A percentile compares a stretch with the other conserved stretches of the same genome.
These are phyloP conservation scores for Sitta carolinensis DNA, from an alignment of 2,797 vertebrate species.

Conservation along the genomic window DNA sequence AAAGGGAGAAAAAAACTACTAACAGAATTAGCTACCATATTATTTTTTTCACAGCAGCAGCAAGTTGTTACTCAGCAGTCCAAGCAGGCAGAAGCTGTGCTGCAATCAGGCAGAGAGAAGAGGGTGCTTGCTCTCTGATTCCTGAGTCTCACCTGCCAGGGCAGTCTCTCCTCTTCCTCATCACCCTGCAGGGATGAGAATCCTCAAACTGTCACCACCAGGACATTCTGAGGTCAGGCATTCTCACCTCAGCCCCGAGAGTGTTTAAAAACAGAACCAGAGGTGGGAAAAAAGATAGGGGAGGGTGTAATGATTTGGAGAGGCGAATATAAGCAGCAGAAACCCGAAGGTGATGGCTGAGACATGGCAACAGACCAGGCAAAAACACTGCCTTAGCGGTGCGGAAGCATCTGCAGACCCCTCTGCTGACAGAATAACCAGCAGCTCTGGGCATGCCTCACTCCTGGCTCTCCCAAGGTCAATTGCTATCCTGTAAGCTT, in stretches of 20 bases:
- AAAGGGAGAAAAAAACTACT: accelerated
- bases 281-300: not conserved
- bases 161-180: not conserved
- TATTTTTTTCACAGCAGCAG: not conserved
- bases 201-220: not conserved
- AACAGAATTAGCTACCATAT: not conserved
- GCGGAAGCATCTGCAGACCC: not conserved
- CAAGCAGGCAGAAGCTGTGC: not conserved
- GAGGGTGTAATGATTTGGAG: not conserved
- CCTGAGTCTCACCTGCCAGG: not conserved
- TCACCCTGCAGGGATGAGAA: not conserved
- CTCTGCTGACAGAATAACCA: no score
- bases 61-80: not conserved
- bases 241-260: not conserved
- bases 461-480: not conserved
- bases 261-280: not conserved
- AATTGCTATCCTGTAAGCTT: not conserved
- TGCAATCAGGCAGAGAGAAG: not conserved
- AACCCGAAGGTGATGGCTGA: not conserved
- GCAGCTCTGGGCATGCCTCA: accelerated
- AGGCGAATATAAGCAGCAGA: not conserved
- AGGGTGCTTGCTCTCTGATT: accelerated
- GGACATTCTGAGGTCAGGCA: not conserved
- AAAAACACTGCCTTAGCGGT: accelerated
- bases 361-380: not conserved